Conservation (phyloP, 2,797 vertebrate species). For the Labroides dimidiatus region DNA sequence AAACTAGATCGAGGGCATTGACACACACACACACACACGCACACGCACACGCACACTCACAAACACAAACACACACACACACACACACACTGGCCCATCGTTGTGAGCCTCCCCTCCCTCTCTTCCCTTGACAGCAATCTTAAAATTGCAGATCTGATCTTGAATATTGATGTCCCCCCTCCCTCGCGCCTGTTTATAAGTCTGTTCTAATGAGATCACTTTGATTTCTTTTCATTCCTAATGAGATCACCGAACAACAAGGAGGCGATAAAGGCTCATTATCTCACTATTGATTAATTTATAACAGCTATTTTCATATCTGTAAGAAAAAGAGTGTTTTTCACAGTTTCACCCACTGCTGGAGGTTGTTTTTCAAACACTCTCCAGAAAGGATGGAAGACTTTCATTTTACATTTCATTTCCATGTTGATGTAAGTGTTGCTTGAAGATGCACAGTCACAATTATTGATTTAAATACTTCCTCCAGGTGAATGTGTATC, state of each 20-base stretch:
- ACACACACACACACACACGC: slow-evolving; percentile 10
- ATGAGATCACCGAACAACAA: slow-evolving; percentile 63
- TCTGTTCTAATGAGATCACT: slow-evolving; percentile 68
- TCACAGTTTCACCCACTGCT: slow-evolving; percentile 50
- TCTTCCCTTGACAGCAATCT: slow-evolving; percentile 11
- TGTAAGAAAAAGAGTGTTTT: slow-evolving; percentile 52
- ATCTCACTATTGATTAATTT: slow-evolving; percentile 70
- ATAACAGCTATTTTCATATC: slow-evolving; percentile 64
- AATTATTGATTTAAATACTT: neutral
- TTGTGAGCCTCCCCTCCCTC: slow-evolving; percentile 51
- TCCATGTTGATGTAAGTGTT: slow-evolving; percentile 60
- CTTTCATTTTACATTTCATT: slow-evolving; percentile 2
- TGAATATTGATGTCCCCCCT: slow-evolving; percentile 68
- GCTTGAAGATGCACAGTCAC: slow-evolving; percentile 41
- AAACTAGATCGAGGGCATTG: slow-evolving; percentile 55
- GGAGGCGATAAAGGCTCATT: slow-evolving; percentile 66
- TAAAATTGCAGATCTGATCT: slow-evolving; percentile 62
- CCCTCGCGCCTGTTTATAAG: slow-evolving; percentile 45
- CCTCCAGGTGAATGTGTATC: neutral
- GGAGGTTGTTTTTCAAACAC: slow-evolving; percentile 58
- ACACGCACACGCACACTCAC: neutral
- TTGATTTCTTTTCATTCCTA: slow-evolving; percentile 70
- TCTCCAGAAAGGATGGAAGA: neutral
- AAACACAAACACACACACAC: slow-evolving; percentile 15
- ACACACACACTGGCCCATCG: slow-evolving; percentile 16